Evolutionary conservation across 2,888 invertebrate genomes (phyloP).

Genomic region (Anaspis maculata): DNA sequence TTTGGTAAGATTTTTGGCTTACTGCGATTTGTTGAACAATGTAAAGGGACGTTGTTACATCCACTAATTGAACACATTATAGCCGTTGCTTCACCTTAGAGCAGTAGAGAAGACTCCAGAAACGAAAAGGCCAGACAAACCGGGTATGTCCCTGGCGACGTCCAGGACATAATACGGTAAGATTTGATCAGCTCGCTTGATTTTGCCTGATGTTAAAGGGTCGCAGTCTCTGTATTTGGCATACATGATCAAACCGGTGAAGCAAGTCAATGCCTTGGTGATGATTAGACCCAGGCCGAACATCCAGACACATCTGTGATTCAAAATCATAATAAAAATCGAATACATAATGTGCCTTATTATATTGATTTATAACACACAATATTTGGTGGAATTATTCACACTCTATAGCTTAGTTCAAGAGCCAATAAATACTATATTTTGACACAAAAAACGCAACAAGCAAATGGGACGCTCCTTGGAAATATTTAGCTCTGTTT

Average conservation of each 20-base stretch:
- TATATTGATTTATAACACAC: no score
- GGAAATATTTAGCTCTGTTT: no score
- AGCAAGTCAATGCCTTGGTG: conserved; percentile 6
- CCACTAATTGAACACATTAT: not conserved
- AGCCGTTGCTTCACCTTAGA: conserved; percentile 41
- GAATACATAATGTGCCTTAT: no score
- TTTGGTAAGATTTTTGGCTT: no score
- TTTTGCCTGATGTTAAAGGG: conserved; percentile 49
- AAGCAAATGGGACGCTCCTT: no score
- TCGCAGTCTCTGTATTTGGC: conserved; percentile 58
- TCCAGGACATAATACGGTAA: conserved; percentile 65
- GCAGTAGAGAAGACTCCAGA: conserved; percentile 68
- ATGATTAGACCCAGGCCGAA: conserved; percentile 10
- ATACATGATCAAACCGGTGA: conserved; percentile 44
- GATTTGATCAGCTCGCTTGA: conserved; percentile 46
- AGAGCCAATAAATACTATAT: no score
- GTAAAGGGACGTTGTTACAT: no score
- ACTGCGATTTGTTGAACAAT: no score
- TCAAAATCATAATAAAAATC: not conserved
- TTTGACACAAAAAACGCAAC: no score
- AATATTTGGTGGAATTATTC: no score
- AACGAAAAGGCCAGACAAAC: conserved; percentile 64
- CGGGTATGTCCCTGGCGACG: conserved; percentile 52
- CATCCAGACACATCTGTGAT: conserved; percentile 13
- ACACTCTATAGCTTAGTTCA: no score